phyloP scores from a whole-genome alignment of 2,888 invertebrate species.

The Drosophila melanosoma region DNA sequence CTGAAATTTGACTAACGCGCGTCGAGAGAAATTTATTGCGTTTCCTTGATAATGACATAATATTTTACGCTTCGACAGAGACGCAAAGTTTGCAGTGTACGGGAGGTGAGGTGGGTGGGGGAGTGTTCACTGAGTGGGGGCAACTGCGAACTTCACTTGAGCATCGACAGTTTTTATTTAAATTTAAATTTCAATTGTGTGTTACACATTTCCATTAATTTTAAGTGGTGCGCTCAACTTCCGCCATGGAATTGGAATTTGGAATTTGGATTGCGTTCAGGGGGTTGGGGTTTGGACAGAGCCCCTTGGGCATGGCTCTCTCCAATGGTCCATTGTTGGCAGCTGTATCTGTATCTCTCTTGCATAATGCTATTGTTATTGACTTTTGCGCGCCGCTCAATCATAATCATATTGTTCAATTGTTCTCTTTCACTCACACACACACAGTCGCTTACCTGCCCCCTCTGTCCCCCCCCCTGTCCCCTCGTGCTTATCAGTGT shows the following conservation, averaged over 20 bases:
- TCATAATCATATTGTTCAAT: constrained; percentile 81
- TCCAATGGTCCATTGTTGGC: constrained; percentile 45
- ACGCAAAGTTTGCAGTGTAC: not conserved
- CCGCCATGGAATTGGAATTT: constrained; percentile 49
- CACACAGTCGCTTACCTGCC: constrained; percentile 55
- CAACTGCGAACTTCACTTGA: constrained; percentile 43
- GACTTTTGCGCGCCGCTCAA: constrained; percentile 76
- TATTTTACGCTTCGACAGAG: constrained; percentile 81
- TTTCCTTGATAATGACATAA: constrained; percentile 81
- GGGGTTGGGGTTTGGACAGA: constrained; percentile 17
- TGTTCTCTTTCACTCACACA: constrained; percentile 35
- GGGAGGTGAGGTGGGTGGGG: not conserved
- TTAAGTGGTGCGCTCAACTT: constrained; percentile 65
- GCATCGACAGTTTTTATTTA: constrained; percentile 67
- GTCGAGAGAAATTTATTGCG: constrained; percentile 73
- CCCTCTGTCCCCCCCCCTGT: constrained; percentile 11
- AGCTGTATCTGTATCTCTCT: constrained; percentile 47
- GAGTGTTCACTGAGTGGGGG: constrained; percentile 16
- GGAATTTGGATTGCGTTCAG: constrained; percentile 21
- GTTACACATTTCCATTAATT: constrained; percentile 79
- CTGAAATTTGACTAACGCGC: constrained; percentile 73
- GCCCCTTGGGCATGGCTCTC: constrained; percentile 31
- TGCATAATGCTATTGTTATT: constrained; percentile 75
- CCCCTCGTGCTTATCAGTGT: constrained; percentile 57
- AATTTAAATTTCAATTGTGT: constrained; percentile 62